Base-by-base conservation (phyloP, 2,797 vertebrate genomes). In the Acanthopagrus latus region DNA sequence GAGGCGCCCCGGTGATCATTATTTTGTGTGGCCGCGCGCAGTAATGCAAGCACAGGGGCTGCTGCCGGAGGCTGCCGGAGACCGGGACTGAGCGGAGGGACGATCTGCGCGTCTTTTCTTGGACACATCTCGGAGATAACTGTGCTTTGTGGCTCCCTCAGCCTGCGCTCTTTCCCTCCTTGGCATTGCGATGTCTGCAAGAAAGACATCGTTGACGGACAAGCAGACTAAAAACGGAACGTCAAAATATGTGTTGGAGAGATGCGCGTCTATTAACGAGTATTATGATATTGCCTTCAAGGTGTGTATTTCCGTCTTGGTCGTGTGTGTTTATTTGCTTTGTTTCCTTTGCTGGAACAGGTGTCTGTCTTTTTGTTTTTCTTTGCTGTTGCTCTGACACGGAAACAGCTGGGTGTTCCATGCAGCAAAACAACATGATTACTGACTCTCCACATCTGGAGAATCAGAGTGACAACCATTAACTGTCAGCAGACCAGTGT, bases 201-300 rank as follows among this genome's bases (percentile, higher is more conserved):
- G 91, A 71, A 94, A 94, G 89, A 73, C 92, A 48, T 88, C 93
- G 83, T 76, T 95, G 87, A 92, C 91, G 89, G 94, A 94, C 69
- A 93, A 93, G 79, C 92, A 93, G 84, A 58, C 88, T 59, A 94
- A 90, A 91, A 95, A 95, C 90, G 95, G 95, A 63, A 95, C 95
- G 47, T 95, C 95, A 4, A 95, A 94, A 93, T 95, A 94, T 80
- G 85, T 95, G 87, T 72, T 96, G 93, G 95, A 96, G 89, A 90
- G 95, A 89, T 95, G 95, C 89, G 95, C 94, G 18, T 96, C 95
- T 27, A 64, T 96, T 84, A 95, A 95, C 89, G 95, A 96, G 80
- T 95, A 95, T 87, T 96, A 95, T 83, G 95, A 96, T 84, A 86
- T 96, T 88, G 90, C 94, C 65, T 96, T 96, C 88, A 96, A 96